Percentiles rank a stretch among this genome's conserved stretches.
phyloP scores from a whole-genome alignment of 2,797 vertebrate genomes.

The Liparis tanakae region DNA sequence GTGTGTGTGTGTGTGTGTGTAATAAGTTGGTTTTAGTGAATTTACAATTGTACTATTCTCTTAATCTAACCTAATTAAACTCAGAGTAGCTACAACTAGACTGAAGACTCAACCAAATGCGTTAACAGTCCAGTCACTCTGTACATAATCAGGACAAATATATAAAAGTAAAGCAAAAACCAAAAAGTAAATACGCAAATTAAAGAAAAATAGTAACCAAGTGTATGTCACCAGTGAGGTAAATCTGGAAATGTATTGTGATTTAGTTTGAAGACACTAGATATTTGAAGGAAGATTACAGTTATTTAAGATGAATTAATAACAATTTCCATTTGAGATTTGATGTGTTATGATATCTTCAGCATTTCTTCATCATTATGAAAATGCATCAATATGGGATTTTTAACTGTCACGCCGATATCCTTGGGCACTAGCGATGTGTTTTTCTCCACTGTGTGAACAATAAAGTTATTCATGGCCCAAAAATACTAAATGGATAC shows the following conservation, averaged over 20 bases:
- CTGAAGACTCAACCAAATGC: background rate
- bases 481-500: background rate
- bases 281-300: background rate
- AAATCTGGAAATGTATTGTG: background rate
- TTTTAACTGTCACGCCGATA: background rate
- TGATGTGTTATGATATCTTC: background rate
- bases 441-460: background rate
- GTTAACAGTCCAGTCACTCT: background rate
- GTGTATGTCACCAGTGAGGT: background rate
- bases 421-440: background rate
- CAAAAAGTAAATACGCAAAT: background rate
- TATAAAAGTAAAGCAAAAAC: background rate
- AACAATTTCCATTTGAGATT: background rate
- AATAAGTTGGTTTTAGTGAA: slow-evolving; percentile 11
- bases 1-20: slow-evolving; percentile 4
- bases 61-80: slow-evolving; percentile 28
- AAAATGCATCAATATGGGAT: background rate
- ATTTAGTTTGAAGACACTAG: background rate
- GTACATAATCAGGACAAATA: background rate
- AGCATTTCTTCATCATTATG: background rate
- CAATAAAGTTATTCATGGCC: background rate
- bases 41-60: slow-evolving; percentile 12
- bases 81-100: background rate
- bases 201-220: background rate
- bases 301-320: background rate